These are phyloP conservation scores for Adelognathus sp. DNA, from an alignment of 2,888 invertebrate genomes.

Conservation along the genomic window DNA sequence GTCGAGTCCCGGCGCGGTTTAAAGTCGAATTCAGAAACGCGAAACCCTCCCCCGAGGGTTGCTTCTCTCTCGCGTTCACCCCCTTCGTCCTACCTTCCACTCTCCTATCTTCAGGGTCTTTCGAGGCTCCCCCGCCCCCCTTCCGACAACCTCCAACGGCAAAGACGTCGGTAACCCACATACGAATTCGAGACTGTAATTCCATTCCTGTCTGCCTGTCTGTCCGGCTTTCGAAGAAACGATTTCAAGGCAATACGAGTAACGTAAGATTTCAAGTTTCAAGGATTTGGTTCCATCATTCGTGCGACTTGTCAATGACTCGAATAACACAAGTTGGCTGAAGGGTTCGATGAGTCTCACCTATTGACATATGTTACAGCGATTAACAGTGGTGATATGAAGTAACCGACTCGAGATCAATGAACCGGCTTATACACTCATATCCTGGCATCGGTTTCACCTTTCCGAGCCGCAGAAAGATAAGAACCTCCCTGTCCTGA, in stretches of 20 bases:
- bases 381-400: too few relatives aligned
- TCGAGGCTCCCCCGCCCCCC: slow-evolving; percentile 42
- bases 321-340: neutral
- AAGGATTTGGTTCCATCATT: slow-evolving; percentile 1
- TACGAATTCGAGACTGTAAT: slow-evolving; percentile 61
- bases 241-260: slow-evolving; percentile 21
- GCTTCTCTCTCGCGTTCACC: slow-evolving; percentile 31
- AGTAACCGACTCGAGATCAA: too few relatives aligned
- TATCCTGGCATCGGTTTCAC: too few relatives aligned
- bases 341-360: neutral
- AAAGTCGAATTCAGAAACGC: slow-evolving; percentile 77
- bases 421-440: too few relatives aligned
- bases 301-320: neutral
- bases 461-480: too few relatives aligned
- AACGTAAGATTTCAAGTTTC: neutral
- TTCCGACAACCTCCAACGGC: slow-evolving; percentile 47
- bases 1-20: slow-evolving; percentile 77
- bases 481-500: too few relatives aligned
- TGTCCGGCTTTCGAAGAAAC: slow-evolving; percentile 42
- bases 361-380: too few relatives aligned
- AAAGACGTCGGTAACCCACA: slow-evolving; percentile 60
- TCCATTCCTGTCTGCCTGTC: slow-evolving; percentile 54
- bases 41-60: slow-evolving; percentile 71
- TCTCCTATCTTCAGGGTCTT: slow-evolving; percentile 42
- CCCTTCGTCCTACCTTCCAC: slow-evolving; percentile 12